Evolutionary conservation across 2,113 vertebrate species (phyloP).

Genomic region (Calidris pugnax): DNA sequence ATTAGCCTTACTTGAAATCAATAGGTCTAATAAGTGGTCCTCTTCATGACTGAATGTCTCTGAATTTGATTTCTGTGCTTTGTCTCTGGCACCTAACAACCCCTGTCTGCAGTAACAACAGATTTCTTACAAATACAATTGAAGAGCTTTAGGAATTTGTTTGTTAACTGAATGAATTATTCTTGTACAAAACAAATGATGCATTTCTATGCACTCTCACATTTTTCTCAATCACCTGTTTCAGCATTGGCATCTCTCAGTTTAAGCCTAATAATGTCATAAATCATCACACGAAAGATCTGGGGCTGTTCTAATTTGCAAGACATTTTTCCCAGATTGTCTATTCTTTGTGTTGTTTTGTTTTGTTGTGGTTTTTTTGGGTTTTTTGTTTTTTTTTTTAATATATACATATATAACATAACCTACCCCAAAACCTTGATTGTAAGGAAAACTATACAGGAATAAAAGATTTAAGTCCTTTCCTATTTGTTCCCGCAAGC

Average conservation of each 20-base stretch:
- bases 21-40: not conserved
- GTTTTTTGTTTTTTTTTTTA: too few species aligned
- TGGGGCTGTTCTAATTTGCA: not conserved
- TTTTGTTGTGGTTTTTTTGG: not conserved
- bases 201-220: not conserved
- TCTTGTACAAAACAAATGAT: not conserved
- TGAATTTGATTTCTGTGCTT: not conserved
- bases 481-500: not conserved
- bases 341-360: not conserved
- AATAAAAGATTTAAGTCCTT: not conserved
- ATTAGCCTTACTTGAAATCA: not conserved
- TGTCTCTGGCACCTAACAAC: not conserved
- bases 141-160: not conserved
- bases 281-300: not conserved
- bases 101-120: not conserved
- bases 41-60: not conserved
- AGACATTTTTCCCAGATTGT: not conserved
- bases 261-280: not conserved
- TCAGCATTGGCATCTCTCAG: not conserved
- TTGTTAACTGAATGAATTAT: not conserved
- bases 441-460: not conserved
- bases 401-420: not conserved
- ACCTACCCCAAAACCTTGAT: not conserved
- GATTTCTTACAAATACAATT: not conserved
- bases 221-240: constrained; percentile 16